These are phyloP conservation scores for Stegastes partitus DNA, from an alignment of 2,113 vertebrate species.

Conservation along the genomic window DNA sequence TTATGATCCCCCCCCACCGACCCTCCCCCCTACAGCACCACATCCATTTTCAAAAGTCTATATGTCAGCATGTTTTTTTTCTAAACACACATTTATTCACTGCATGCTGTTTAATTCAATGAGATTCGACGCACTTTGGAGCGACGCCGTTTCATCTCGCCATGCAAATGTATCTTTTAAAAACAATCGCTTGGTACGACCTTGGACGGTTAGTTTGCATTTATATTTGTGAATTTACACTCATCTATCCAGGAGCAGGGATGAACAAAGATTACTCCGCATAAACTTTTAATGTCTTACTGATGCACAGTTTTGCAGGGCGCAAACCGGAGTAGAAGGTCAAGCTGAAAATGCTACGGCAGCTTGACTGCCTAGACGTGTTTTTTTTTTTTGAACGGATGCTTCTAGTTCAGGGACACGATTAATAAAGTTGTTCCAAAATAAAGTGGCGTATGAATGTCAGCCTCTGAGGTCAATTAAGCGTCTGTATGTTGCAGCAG, in stretches of 20 bases:
- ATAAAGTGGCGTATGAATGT: neutral
- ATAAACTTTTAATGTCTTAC: neutral
- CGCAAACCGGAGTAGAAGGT: neutral
- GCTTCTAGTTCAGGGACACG: neutral
- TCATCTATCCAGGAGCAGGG: conserved; percentile 10
- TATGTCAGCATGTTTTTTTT: conserved; percentile 51
- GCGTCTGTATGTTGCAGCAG: neutral
- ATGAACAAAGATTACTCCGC: conserved; percentile 19
- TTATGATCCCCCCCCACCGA: conserved; percentile 22
- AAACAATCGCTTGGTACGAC: conserved; percentile 37
- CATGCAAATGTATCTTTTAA: conserved; percentile 37
- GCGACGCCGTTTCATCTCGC: conserved; percentile 29
- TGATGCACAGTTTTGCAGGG: neutral
- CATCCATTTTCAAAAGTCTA: conserved; percentile 41
- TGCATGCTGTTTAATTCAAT: conserved; percentile 45
- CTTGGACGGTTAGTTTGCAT: conserved; percentile 40
- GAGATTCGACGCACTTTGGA: conserved; percentile 40
- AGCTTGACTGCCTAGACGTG: no score
- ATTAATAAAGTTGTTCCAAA: neutral
- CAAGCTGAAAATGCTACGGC: neutral
- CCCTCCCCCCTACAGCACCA: neutral
- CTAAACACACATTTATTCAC: conserved; percentile 16
- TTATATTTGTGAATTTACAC: conserved; percentile 31
- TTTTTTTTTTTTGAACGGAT: neutral
- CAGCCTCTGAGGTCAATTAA: neutral